A percentile compares a stretch with the other conserved stretches of the same genome.
Evolutionary conservation across 2,888 invertebrate species (phyloP).

Genomic region (Limnephilus auricula): DNA sequence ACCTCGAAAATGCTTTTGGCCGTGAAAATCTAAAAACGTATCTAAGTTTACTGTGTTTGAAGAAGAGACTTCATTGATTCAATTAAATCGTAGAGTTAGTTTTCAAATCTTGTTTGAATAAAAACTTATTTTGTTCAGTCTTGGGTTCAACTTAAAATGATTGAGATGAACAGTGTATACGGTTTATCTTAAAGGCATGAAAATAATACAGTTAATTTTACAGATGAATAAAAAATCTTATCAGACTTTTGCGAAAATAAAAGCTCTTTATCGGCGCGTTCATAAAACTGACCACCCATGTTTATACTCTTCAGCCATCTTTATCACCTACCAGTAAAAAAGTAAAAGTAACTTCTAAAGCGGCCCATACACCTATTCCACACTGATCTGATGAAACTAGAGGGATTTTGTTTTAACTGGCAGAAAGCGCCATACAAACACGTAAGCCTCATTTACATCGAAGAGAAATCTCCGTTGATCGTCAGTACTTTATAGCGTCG

Average conservation of each 20-base stretch:
- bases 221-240: neutral
- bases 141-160: neutral
- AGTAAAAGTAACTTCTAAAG: neutral
- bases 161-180: neutral
- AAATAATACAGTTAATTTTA: neutral
- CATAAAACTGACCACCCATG: conserved; percentile 28
- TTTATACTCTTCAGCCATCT: neutral
- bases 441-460: neutral
- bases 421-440: neutral
- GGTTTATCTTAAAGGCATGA: neutral
- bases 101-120: neutral
- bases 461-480: neutral
- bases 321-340: conserved; percentile 15
- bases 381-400: neutral
- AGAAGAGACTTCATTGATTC: too few species aligned
- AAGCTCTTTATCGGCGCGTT: neutral
- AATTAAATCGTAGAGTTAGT: too few species aligned
- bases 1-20: too few species aligned
- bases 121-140: neutral
- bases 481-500: too few species aligned
- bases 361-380: neutral
- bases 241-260: neutral
- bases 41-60: too few species aligned
- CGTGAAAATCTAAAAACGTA: too few species aligned
- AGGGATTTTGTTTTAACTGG: neutral